Percentiles rank a stretch among this genome's conserved stretches.
These are phyloP conservation scores for Globia sparganii DNA, from an alignment of 2,888 invertebrate genomes.

Conservation along the genomic window DNA sequence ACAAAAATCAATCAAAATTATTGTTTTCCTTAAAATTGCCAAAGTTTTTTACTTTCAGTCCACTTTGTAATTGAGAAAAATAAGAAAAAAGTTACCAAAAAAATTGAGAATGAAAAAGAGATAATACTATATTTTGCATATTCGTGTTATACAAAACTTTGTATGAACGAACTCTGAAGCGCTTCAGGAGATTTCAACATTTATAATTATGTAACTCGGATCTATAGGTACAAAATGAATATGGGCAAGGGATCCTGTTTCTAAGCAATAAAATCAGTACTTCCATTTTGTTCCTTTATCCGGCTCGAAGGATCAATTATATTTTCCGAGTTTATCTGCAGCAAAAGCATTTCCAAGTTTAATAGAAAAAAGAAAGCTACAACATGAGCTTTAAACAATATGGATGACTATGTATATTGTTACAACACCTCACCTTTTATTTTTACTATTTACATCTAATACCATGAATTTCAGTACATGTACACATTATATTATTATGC, in stretches of 20 bases:
- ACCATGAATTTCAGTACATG: no score
- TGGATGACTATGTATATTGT: no score
- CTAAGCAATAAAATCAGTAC: neutral
- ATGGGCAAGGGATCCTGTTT: no score
- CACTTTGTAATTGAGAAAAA: no score
- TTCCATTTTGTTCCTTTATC: neutral
- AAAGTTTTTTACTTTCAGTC: no score
- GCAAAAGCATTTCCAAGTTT: neutral
- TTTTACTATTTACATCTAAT: no score
- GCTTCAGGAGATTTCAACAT: constrained; percentile 10
- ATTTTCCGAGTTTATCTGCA: neutral
- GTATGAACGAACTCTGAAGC: constrained; percentile 11
- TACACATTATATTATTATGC: no score
- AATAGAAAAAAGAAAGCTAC: neutral
- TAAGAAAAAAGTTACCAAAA: no score
- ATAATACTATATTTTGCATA: neutral
- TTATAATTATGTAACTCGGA: neutral
- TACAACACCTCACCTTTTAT: no score
- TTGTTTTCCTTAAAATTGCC: no score
- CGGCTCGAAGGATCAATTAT: constrained; percentile 21
- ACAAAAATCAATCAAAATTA: no score
- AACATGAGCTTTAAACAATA: neutral
- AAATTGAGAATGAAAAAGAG: no score
- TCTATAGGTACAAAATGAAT: neutral
- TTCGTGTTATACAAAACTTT: constrained; percentile 4